Evolutionary conservation across 2,797 vertebrate genomes (phyloP).

Genomic region (Prunella strophiata): DNA sequence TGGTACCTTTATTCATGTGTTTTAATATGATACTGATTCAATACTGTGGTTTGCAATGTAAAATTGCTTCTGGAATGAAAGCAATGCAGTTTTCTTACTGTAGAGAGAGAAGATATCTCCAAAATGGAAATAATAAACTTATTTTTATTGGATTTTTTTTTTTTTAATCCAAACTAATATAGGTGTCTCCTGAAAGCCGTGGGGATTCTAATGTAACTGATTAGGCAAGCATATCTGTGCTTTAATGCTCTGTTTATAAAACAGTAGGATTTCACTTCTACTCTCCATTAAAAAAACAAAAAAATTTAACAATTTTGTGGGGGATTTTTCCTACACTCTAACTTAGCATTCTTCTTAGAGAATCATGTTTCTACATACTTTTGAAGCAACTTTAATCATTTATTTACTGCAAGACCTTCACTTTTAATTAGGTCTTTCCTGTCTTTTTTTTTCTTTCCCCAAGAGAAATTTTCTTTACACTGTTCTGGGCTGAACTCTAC

Average conservation of each 20-base stretch:
- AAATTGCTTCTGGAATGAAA: constrained; percentile 10
- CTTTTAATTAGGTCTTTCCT: constrained; percentile 57
- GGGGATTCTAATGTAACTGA: not conserved
- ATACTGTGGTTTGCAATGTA: not conserved
- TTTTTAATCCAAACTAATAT: not conserved
- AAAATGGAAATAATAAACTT: not conserved
- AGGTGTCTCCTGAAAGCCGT: not conserved
- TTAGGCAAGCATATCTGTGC: not conserved
- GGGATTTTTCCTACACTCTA: not conserved
- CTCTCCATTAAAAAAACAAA: not conserved
- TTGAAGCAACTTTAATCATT: constrained; percentile 43
- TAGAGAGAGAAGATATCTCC: not conserved
- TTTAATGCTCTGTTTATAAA: not conserved
- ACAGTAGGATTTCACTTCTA: not conserved
- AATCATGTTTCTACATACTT: constrained; percentile 27
- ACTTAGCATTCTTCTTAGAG: constrained; percentile 18
- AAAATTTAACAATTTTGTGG: not conserved
- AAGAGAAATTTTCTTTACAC: not conserved
- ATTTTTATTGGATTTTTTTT: not conserved
- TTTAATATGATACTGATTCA: not conserved
- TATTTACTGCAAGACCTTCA: constrained; percentile 58
- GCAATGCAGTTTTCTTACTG: not conserved
- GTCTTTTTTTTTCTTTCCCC: constrained; percentile 7
- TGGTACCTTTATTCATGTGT: not conserved
- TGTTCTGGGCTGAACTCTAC: not conserved